Evolutionary conservation across 2,888 invertebrate species (phyloP).

Genomic region (Plebejus argus): DNA sequence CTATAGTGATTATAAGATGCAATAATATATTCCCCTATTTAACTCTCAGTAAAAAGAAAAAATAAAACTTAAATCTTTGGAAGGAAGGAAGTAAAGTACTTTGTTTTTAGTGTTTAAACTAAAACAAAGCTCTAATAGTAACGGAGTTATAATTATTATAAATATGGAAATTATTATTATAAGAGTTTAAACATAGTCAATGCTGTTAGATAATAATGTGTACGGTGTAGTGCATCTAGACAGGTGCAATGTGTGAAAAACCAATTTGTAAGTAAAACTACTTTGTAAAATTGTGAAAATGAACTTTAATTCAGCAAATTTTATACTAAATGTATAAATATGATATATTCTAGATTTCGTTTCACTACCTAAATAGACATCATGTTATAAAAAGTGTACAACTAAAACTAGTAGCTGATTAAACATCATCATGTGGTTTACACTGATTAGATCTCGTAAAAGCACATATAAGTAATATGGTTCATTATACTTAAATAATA

Average conservation of each 20-base stretch:
- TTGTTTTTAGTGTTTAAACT: neutral
- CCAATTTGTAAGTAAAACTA: constrained; percentile 48
- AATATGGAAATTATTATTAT: neutral
- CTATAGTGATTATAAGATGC: neutral
- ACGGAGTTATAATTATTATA: neutral
- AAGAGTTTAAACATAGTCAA: neutral
- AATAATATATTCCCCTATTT: neutral
- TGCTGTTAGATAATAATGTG: neutral
- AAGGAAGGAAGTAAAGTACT: neutral
- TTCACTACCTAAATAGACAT: constrained; percentile 81
- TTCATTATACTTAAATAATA: constrained; percentile 80
- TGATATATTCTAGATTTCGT: constrained; percentile 80
- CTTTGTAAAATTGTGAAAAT: constrained; percentile 78
- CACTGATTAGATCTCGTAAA: constrained; percentile 80
- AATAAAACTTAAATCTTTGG: neutral
- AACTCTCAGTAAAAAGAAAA: neutral
- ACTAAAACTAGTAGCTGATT: constrained; percentile 81
- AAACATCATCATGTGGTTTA: constrained; percentile 80
- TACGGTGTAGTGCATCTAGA: neutral
- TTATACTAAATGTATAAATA: constrained; percentile 82
- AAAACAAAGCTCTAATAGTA: neutral
- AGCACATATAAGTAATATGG: constrained; percentile 72
- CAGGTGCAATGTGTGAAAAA: neutral
- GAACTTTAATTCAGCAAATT: constrained; percentile 81
- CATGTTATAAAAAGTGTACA: constrained; percentile 81